Base-by-base conservation (phyloP, 2,888 invertebrate genomes). In the Melolontha melolontha region DNA sequence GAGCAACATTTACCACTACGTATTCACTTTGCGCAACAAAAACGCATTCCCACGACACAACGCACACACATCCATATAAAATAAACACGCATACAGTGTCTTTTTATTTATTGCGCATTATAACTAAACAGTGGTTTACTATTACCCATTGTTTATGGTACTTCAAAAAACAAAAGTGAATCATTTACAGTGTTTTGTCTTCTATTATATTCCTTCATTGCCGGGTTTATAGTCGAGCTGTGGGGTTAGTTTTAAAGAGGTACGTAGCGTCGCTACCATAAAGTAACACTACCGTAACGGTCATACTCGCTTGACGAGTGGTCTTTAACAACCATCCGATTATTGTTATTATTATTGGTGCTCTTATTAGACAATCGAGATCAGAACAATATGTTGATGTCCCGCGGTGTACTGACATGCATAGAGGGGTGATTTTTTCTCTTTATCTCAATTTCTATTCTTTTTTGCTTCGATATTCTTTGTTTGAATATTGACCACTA, bases 91-190 rank as follows among this genome's bases (percentile, higher is more conserved):
- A 10, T 8, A 27, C 17, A 50, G 27, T 27, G 34, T 39, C 59
- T 76, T 77, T 78, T 76, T 77, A 80, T 79, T 77, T 78, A 76
- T 75, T 74, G 72, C 77, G 75, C 77, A 78, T 79, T 79, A 77
- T 75, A 59, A 69, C 78, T 79, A 80, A 80, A 81, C 81, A 81
- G 81, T 79, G 81, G 82, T 82, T 79, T 82, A 80, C 79, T 79
- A 81, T 82, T 82, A 82, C 82, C 79, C 79, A 81, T 82, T 82
- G 82, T 82, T 81, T 81, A 79, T 72, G 75, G 65, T 75, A 80
- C 82, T 82, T 78, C 76, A 80, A 79, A 79, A 82, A 82, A 82
- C 82, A 82, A 82, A 81, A 81, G 81, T 79, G 80, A 81, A 82
- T 80, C 81, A 80, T 81, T 79, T 81, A 82, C 80, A 80, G 78